Percentiles rank a stretch among this genome's conserved stretches.
phyloP scores from a whole-genome alignment of 2,888 invertebrate species.

The Biston stratarius region DNA sequence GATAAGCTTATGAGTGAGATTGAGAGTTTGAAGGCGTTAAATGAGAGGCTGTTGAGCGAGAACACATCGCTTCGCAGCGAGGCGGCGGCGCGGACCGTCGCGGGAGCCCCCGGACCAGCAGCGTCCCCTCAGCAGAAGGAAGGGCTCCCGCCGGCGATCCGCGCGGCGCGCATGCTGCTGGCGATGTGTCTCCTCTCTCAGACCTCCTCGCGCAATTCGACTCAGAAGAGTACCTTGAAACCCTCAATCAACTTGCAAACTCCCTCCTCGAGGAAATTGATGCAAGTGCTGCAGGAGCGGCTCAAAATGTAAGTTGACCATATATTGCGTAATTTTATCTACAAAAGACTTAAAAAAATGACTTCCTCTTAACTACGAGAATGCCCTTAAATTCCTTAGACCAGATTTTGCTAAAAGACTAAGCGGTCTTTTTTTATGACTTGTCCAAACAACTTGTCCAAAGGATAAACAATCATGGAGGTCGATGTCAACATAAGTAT shows the following conservation, averaged over 20 bases:
- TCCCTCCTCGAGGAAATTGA: slow-evolving; percentile 93
- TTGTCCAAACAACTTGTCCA: too few species aligned
- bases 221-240: slow-evolving; percentile 89
- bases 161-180: slow-evolving; percentile 90
- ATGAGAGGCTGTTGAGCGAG: slow-evolving; percentile 89
- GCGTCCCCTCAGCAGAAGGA: slow-evolving; percentile 98
- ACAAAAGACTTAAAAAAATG: neutral
- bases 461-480: too few species aligned
- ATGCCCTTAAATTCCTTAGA: too few species aligned
- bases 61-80: slow-evolving; percentile 87
- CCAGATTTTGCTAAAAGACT: too few species aligned
- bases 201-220: slow-evolving; percentile 93
- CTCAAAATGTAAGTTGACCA: slow-evolving; percentile 86
- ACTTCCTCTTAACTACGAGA: slow-evolving; percentile 2
- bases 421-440: too few species aligned
- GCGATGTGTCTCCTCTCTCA: slow-evolving; percentile 94
- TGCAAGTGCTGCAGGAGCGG: slow-evolving; percentile 89
- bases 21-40: slow-evolving; percentile 88
- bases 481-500: too few species aligned
- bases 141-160: slow-evolving; percentile 90
- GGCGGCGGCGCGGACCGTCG: slow-evolving; percentile 88
- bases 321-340: neutral
- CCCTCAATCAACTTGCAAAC: slow-evolving; percentile 93
- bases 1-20: slow-evolving; percentile 89
- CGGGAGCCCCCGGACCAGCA: slow-evolving; percentile 91